Evolutionary conservation across 2,113 vertebrate genomes (phyloP), one percentile per base, ranked within the genome.

Genomic region (Crotalus helleri): DNA sequence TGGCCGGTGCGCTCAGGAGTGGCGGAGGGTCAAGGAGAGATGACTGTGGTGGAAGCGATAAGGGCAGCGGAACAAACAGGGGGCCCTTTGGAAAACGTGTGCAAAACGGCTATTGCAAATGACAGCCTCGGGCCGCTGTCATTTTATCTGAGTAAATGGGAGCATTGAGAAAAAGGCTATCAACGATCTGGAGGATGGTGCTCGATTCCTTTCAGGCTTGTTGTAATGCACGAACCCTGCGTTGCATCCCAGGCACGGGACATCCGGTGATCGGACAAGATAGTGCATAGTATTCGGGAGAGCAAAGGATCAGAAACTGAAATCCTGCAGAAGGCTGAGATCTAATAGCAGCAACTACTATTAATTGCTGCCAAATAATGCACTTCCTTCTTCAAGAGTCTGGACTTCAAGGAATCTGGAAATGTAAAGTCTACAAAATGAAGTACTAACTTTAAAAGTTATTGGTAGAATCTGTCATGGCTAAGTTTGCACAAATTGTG

Each of bases 1-100:
- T 92, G 91, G 93, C 39, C 33, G 8, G 29, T 12, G 39, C 39
- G 19, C 57, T 11, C 88, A 87, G 88, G 88, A 51, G 88, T 11
- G 81, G 88, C 17, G 4, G 58, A 39, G 54, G 91, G 57, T 94
- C 93, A 92, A 94, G 88, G 88, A 92, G 81, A 90, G 93, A 91
- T 61, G 91, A 86, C 53, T 29, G 29, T 46, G 9, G 59, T 21
- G 85, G 11, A 15, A 33, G 64, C 13, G 64, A 33, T 33, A 69
- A 69, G 64, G 64, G 29, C 64, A 69, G 29, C 29, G 29, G 29
- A 69, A 69, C 64, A 33, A 69, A 69, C 64, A n/a, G 29, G 64
- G 29, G 12, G 29, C 64, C 64, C 64, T 69, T 69, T 69, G 29
- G 29, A 69, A 69, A 69, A 69, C 64, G 61, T 17, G 64, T 69